A percentile compares a stretch with the other conserved stretches of the same genome.
These are phyloP conservation scores for Acrobasis consociella DNA, from an alignment of 2,888 invertebrate species.

Conservation along the genomic window DNA sequence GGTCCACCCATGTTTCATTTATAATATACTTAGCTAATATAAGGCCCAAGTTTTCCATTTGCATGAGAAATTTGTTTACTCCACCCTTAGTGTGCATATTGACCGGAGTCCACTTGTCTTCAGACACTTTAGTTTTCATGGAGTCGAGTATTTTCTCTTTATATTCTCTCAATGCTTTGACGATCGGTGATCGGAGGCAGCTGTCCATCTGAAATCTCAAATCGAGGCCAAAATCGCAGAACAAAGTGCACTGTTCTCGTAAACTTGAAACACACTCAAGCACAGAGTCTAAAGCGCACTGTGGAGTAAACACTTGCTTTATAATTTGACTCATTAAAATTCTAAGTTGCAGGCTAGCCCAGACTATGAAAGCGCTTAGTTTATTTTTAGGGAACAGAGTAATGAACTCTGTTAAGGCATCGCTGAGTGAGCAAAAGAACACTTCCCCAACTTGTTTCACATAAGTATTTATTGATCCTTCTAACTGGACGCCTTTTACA, in stretches of 20 bases:
- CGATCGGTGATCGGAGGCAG: constrained; percentile 89
- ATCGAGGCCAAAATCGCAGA: constrained; percentile 91
- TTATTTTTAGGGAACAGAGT: constrained; percentile 90
- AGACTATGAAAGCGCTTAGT: constrained; percentile 89
- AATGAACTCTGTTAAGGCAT: constrained; percentile 84
- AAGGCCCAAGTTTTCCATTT: constrained; percentile 87
- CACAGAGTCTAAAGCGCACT: constrained; percentile 91
- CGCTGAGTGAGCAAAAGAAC: constrained; percentile 91
- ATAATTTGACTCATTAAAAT: constrained; percentile 91
- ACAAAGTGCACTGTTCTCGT: constrained; percentile 85
- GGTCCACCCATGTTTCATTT: constrained; percentile 85
- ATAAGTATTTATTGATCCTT: constrained; percentile 91
- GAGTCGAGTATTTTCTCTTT: constrained; percentile 92
- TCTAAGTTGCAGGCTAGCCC: constrained; percentile 93
- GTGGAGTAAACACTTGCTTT: constrained; percentile 95
- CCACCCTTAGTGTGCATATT: constrained; percentile 89
- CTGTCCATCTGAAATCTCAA: constrained; percentile 95
- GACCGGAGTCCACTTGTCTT: constrained; percentile 93
- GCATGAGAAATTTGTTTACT: constrained; percentile 86
- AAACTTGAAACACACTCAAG: constrained; percentile 94
- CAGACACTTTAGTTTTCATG: constrained; percentile 88
- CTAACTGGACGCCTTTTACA: constrained; percentile 89
- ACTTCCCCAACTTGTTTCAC: constrained; percentile 91
- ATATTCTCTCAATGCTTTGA: constrained; percentile 89
- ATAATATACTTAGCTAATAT: constrained; percentile 85